Base-by-base conservation (phyloP, 2,797 vertebrate genomes). In the Sparus aurata region DNA sequence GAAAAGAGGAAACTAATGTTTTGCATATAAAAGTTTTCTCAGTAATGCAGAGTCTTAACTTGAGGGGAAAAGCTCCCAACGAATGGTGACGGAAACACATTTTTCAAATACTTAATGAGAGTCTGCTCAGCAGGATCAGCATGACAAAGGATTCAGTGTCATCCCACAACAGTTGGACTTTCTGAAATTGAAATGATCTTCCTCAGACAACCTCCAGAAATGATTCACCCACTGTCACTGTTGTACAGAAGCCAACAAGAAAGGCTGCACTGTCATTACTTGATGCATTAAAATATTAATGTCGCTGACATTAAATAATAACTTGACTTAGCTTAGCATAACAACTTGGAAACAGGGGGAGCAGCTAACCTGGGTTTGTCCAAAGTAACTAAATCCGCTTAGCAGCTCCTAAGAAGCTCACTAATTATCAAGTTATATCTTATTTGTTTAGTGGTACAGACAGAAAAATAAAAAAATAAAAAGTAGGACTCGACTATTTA, bases 1-100 rank as follows among this genome's bases (percentile, higher is more conserved):
- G 5, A 38, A 23, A 23, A 59, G 18, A 45, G 25, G 8, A 38
- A 55, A 30, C 12, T 1, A 2, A 2, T 18, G 53, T 74, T 89
- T 72, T 57, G 59, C 71, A 87, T 12, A 47, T 22, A n/a, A 74
- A 77, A 11, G 41, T 52, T 61, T 38, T 18, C 34, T 71, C 60
- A 68, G 67, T 34, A 23, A 69, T 75, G 55, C 60, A 60, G 63
- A 75, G 23, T 34, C 23, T 62, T 23, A 20, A 13, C 17, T 57
- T 46, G 25, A 49, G 59, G 55, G 27, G 69, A 64, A 79, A 63
- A 11, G 22, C 11, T 63, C 0, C n/a, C 41, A 53, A 50, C 43
- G n/a, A 68, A 65, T 12, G 11, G 9, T 0, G 22, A 22, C 38
- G 50, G 79, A 70, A 53, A 86, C 13, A 45, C 59, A 16, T 23